Percentiles rank a stretch among this genome's conserved stretches.
Conservation (phyloP, 92 coral and sea anemone species). For the Siderastrea radians region DNA sequence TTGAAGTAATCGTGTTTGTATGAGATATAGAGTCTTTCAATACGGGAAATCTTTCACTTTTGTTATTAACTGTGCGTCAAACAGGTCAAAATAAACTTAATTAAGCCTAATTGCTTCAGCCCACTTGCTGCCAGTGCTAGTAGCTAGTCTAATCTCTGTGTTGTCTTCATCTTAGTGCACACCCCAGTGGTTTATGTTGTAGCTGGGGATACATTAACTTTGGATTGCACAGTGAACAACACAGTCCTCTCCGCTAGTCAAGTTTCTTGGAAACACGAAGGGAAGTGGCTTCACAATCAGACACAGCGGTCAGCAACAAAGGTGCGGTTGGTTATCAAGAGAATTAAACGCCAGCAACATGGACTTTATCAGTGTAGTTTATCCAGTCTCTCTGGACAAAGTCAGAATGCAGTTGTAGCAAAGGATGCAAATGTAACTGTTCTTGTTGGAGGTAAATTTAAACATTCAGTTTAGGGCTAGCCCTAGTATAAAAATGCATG, state of each 20-base stretch:
- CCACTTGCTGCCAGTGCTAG: no score
- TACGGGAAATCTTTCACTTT: no score
- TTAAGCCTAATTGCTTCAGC: no score
- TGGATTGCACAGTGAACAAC: conserved; percentile 25
- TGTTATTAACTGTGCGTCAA: no score
- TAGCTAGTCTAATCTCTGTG: background rate
- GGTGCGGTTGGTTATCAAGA: conserved; percentile 3
- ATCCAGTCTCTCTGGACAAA: conserved; percentile 11
- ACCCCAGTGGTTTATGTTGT: conserved; percentile 21
- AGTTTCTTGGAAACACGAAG: conserved; percentile 52
- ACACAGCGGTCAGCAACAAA: background rate
- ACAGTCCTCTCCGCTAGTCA: background rate
- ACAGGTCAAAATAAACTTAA: no score
- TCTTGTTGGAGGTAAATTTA: conserved; percentile 23
- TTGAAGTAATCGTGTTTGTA: no score
- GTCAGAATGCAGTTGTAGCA: background rate
- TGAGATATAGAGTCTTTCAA: no score
- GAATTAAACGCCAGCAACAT: background rate
- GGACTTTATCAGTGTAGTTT: conserved; percentile 45
- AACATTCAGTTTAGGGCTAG: background rate
- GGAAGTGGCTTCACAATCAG: conserved; percentile 41
- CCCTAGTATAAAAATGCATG: background rate
- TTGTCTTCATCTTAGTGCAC: background rate
- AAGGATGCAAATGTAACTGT: conserved; percentile 39
- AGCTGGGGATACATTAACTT: background rate